Conservation (phyloP, 92 coral and sea anemone species). For the Pocillopora grandis region DNA sequence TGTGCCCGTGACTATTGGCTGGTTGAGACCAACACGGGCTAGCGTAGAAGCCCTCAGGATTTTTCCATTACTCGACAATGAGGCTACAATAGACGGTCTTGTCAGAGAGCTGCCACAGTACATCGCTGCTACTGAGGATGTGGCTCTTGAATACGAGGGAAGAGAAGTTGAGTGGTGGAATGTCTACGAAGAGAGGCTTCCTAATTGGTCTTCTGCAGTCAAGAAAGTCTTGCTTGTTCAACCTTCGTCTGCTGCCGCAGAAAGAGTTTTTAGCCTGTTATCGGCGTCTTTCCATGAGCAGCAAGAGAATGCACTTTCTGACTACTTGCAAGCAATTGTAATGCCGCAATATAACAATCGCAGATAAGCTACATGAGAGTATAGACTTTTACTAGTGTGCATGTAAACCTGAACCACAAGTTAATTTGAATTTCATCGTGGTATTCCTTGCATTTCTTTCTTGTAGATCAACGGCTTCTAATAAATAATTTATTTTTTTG, state of each 20-base stretch:
- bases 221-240: too few relatives aligned
- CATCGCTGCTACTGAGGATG: slow-evolving; percentile 55
- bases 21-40: slow-evolving; percentile 30
- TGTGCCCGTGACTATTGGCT: slow-evolving; percentile 42
- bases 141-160: slow-evolving; percentile 33
- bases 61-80: slow-evolving; percentile 57
- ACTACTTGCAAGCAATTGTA: too few relatives aligned
- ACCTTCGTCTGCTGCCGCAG: too few relatives aligned
- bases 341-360: too few relatives aligned
- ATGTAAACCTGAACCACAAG: slow-evolving; percentile 13
- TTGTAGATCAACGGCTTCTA: neutral
- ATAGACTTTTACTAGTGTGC: slow-evolving; percentile 8
- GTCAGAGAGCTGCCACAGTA: slow-evolving; percentile 48
- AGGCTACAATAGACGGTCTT: slow-evolving; percentile 40
- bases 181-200: slow-evolving; percentile 13
- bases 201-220: slow-evolving; percentile 40
- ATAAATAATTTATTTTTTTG: neutral
- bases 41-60: slow-evolving; percentile 56
- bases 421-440: slow-evolving; percentile 11
- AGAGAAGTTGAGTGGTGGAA: slow-evolving; percentile 44
- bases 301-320: too few relatives aligned
- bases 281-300: too few relatives aligned
- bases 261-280: too few relatives aligned
- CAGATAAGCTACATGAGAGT: neutral
- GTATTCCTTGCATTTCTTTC: slow-evolving; percentile 17